Percentiles rank a stretch among this genome's conserved stretches.
Conservation (phyloP, 2,888 invertebrate species). For the Stegophylla sp. region DNA sequence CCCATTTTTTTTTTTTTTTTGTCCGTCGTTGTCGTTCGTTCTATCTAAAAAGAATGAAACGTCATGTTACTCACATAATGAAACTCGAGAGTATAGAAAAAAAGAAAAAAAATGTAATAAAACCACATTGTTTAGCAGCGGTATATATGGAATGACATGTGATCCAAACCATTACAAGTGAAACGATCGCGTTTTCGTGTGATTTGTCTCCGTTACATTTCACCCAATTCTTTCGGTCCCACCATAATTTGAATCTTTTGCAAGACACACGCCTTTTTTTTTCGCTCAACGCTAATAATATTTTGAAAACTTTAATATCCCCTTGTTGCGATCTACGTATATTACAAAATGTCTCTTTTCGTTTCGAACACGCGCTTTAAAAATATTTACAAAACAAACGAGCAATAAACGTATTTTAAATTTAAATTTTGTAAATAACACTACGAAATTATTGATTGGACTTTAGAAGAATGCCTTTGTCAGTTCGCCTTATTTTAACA, state of each 20-base stretch:
- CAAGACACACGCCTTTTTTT: neutral
- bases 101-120: constrained; percentile 37
- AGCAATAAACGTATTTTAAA: constrained; percentile 2
- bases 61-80: constrained; percentile 54
- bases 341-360: neutral
- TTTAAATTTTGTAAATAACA: neutral
- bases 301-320: neutral
- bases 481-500: neutral
- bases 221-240: neutral
- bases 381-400: neutral
- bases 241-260: neutral
- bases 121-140: constrained; percentile 34
- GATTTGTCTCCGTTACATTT: constrained; percentile 22
- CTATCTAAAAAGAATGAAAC: constrained; percentile 51
- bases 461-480: neutral
- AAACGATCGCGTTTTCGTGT: constrained; percentile 33
- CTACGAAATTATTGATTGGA: neutral
- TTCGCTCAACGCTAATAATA: neutral
- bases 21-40: too few relatives aligned
- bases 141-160: constrained; percentile 47
- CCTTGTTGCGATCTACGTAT: neutral
- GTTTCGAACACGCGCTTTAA: neutral
- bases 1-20: neutral
- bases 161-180: constrained; percentile 25
- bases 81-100: constrained; percentile 30